Conservation (phyloP, 1,140 invertebrate species). For the Drosophila repleta region DNA sequence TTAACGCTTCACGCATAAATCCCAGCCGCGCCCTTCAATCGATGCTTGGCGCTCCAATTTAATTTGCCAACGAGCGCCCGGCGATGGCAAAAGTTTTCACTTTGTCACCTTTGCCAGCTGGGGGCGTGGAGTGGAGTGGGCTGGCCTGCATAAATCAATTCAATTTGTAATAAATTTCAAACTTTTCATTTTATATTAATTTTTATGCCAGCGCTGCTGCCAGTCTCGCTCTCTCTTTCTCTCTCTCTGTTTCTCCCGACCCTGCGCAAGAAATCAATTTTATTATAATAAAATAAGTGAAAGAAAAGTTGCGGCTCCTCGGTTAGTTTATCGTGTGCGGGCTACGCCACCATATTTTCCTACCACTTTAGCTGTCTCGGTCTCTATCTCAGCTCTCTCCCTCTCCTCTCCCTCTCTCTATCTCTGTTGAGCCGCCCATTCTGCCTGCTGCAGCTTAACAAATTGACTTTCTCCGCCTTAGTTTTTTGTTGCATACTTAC, state of each 20-base stretch:
- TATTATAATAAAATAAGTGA: conserved; percentile 80
- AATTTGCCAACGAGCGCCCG: conserved; percentile 54
- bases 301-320: conserved; percentile 63
- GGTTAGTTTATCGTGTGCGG: conserved; percentile 53
- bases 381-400: conserved; percentile 9
- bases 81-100: conserved; percentile 61
- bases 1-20: conserved; percentile 62
- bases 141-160: conserved; percentile 73
- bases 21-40: conserved; percentile 36
- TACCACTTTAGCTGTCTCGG: conserved; percentile 59
- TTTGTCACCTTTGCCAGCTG: conserved; percentile 65
- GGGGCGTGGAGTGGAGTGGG: neutral
- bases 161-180: conserved; percentile 83
- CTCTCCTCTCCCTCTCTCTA: neutral
- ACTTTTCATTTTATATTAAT: conserved; percentile 83
- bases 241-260: conserved; percentile 1
- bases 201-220: conserved; percentile 67
- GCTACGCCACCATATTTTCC: conserved; percentile 59
- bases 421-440: neutral
- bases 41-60: conserved; percentile 50
- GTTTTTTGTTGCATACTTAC: conserved; percentile 69
- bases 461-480: conserved; percentile 80
- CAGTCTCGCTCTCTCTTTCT: conserved; percentile 11
- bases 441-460: conserved; percentile 69
- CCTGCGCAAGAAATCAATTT: conserved; percentile 71